Evolutionary conservation across 2,888 invertebrate species (phyloP), one percentile per base, ranked within the genome.

Genomic region (Ennomos erosarius): DNA sequence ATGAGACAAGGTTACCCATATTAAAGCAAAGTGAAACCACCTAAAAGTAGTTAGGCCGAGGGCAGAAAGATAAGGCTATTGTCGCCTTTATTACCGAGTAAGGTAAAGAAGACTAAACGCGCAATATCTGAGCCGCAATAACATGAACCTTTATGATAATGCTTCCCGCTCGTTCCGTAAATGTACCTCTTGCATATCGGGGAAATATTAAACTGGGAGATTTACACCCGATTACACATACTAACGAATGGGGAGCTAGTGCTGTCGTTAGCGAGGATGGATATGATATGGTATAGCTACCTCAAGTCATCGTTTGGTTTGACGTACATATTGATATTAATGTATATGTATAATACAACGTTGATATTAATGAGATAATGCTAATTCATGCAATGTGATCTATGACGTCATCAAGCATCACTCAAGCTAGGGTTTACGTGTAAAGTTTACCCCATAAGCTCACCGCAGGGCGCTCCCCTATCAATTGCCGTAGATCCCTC

Each of bases 391-490:
- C 76, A 73, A 59, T 53, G 56, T 59, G 75, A 73, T 75, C 69
- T 78, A 77, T 74, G 76, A 78, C 79, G 81, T 84, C 79, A 84
- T 87, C 79, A 84, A 81, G 70, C 55, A 55, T 78, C 72, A 75
- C 74, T 72, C 74, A 74, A 74, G 54, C 59, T 70, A 71, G 75
- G 78, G 82, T 87, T 86, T 87, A 85, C 85, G 85, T 83, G 81
- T 85, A 87, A 90, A 89, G 85, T 90, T 90, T 88, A 84, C 89
- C 88, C 87, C 85, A 85, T 88, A 89, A 86, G 84, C 83, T 83
- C 79, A 84, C 88, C 86, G 75, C 85, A 85, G 84, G 81, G 79
- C 76, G 84, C 86, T 88, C 89, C 90, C 91, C 90, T 90, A 89
- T 89, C 90, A 88, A 87, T 89, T 85, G 87, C 85, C 78, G 68